These are phyloP conservation scores for Pelodytes ibericus DNA, from an alignment of 2,797 vertebrate genomes.

Conservation along the genomic window DNA sequence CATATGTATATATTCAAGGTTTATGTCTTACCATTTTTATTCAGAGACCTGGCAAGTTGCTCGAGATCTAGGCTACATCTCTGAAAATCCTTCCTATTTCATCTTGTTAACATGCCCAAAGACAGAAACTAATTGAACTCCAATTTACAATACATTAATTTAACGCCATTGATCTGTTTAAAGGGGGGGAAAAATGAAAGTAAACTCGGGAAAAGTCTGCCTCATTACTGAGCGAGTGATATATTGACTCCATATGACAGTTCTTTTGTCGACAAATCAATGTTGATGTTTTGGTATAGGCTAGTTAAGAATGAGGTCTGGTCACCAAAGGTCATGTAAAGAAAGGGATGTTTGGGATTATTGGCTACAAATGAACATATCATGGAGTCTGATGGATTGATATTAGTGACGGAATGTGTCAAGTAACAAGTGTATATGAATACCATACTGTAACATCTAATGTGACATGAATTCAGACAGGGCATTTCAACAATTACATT, in stretches of 20 bases:
- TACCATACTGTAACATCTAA: not conserved
- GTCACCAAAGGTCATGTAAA: constrained; percentile 76
- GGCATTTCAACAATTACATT: too few species aligned
- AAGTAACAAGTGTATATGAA: constrained; percentile 53
- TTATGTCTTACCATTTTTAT: not conserved
- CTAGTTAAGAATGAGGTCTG: constrained; percentile 80
- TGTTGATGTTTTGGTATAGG: constrained; percentile 73
- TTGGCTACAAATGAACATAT: constrained; percentile 78
- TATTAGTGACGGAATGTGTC: constrained; percentile 65
- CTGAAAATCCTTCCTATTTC: constrained; percentile 23
- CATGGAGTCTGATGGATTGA: constrained; percentile 65
- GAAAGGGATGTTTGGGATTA: constrained; percentile 71
- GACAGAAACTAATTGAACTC: constrained; percentile 82
- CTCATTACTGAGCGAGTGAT: constrained; percentile 90
- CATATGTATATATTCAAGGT: too few species aligned
- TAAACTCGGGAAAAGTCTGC: constrained; percentile 75
- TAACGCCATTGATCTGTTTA: constrained; percentile 80
- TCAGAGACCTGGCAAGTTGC: not conserved
- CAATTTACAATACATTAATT: constrained; percentile 83
- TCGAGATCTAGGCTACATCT: not conserved
- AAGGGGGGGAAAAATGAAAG: constrained; percentile 80
- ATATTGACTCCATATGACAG: constrained; percentile 90
- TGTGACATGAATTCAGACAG: too few species aligned
- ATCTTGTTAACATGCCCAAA: constrained; percentile 73
- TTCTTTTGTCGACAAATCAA: constrained; percentile 84